Base-by-base conservation (phyloP, 2,113 vertebrate species). In the Hydrochoerus hydrochaeris region DNA sequence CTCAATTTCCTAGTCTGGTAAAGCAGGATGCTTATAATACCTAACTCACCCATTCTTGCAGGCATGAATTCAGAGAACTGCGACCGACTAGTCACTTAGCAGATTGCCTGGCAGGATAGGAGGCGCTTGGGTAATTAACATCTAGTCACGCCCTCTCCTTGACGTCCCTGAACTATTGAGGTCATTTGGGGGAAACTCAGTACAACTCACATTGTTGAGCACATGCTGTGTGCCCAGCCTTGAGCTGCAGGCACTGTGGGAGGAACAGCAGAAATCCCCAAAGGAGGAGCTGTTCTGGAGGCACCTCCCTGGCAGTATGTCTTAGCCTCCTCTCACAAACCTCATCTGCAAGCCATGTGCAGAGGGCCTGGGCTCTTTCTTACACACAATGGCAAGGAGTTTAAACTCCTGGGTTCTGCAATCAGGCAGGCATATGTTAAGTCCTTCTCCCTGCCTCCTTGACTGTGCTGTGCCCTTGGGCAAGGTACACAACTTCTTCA, bases 1-100 rank as follows among this genome's bases (percentile, higher is more conserved):
- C 78, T 96, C 67, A 1, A 67, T 95, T 94, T 97, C 83, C 65
- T 96, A 32, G 63, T 88, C 90, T 77, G 58, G 4, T 88, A 93
- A 88, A 71, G 85, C 49, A 83, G 57, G 30, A 88, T 83, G 14
- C n/a, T 73, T 92, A 90, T 38, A 65, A 63, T n/a, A 46, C 78
- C 71, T 78, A 81, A 91, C 65, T 73, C 30, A 60, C 46, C 83
- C 35, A 54, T 67, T 85, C 35, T 87, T 94, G 69, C 65, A 30
- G 71, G 65, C 41, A 41, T 94, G 78, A 81, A 87, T 85, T 57
- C 63, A 81, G 30, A 46, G 85, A 69, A 77, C 58, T 78, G 69
- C 84, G 87, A 62, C n/a, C 54, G 1, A 5, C 26, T 11, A 60
- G 49, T 65, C 58, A 85, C 38, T 89, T 71, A 86, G 26, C 77